phyloP scores from a whole-genome alignment of 2,797 vertebrate species.

The Schizothorax lantsangensis region DNA sequence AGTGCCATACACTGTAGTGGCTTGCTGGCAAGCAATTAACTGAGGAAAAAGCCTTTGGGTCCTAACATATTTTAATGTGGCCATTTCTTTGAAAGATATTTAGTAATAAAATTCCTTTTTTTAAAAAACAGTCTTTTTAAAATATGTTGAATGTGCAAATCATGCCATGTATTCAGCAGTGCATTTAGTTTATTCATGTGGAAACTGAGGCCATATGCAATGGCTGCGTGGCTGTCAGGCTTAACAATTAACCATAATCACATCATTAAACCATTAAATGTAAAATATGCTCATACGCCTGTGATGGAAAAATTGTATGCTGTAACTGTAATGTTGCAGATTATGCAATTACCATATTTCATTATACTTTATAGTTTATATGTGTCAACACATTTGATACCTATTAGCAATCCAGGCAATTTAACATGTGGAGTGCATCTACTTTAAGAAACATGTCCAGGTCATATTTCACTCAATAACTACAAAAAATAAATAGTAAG shows the following conservation, averaged over 20 bases:
- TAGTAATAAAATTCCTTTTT: not conserved
- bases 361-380: not conserved
- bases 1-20: not conserved
- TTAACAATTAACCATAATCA: slow-evolving; percentile 19
- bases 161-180: not conserved
- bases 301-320: not conserved
- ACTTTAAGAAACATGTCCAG: not conserved
- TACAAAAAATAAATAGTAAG: not conserved
- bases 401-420: not conserved
- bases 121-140: slow-evolving; percentile 5
- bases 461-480: not conserved
- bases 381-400: not conserved
- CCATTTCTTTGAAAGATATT: slow-evolving; percentile 21
- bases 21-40: not conserved
- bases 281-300: not conserved
- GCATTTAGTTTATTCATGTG: not conserved
- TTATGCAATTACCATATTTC: not conserved
- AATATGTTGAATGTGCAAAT: not conserved
- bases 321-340: not conserved
- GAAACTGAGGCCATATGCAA: not conserved
- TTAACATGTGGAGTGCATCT: not conserved
- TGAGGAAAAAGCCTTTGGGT: not conserved
- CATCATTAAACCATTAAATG: not conserved
- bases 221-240: not conserved
- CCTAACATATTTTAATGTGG: slow-evolving; percentile 1